Base-by-base conservation (phyloP, 2,113 vertebrate genomes). In the Tachysurus fulvidraco region DNA sequence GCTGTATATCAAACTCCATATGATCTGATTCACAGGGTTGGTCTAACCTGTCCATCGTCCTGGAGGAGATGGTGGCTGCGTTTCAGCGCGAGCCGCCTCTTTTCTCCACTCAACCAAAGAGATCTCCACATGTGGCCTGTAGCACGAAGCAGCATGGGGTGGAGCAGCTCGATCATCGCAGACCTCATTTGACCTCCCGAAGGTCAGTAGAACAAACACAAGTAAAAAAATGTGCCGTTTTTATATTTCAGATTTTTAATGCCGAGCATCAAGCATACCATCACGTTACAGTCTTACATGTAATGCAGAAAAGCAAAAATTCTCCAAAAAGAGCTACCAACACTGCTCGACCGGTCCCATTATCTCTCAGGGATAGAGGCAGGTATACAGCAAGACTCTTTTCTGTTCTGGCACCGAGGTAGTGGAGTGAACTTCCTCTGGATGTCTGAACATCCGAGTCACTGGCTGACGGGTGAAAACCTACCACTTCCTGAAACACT, bases 61-160 rank as follows among this genome's bases (percentile, higher is more conserved):
- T 96, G 87, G 91, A 93, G 59, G 95, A 95, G 86, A 95, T 96
- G 93, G 94, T 90, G 52, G 83, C 13, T 46, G 93, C 91, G 7
- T 95, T 96, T 89, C 92, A 94, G 77, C 89, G 90, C 50, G 91
- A 93, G 84, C 93, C 91, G 3, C 95, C 95, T 21, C 93, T 95
- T 57, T 95, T 93, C 59, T 80, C 92, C 83, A 92, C 83, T 28
- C 64, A 28, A 74, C 83, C 87, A 11, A 30, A 5, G 5, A 86
- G 25, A 64, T 65, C 78, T 52, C 60, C 64, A 14, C 83, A 78
- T 6, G 81, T 82, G 0, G 59, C 60, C 60, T 80, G 87, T 41
- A 85, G 87, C 28, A 57, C 74, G 4, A 86, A 86, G 25, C 76
- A 36, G 78, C 78, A 2, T 21, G 62, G 76, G 13, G 17, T 83